Evolutionary conservation across 1,140 invertebrate species (phyloP).

Genomic region (Papilio helenus): DNA sequence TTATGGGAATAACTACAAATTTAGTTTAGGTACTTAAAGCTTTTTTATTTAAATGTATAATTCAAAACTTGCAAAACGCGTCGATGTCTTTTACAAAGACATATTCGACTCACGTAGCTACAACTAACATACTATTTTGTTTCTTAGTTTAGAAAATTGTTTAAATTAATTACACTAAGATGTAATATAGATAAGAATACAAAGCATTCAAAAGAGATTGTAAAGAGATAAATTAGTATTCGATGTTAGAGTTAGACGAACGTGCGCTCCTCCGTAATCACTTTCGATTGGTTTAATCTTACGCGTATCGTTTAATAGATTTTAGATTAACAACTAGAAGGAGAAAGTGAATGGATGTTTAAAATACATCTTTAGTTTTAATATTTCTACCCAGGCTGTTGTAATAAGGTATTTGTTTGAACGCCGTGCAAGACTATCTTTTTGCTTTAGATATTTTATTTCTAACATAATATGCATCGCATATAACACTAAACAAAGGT

Average conservation of each 20-base stretch:
- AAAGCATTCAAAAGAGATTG: neutral
- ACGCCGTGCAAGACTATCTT: no score
- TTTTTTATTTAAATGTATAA: no score
- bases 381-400: neutral
- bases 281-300: constrained; percentile 28
- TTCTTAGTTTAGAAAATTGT: constrained; percentile 10
- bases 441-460: no score
- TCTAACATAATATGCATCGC: no score
- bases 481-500: no score
- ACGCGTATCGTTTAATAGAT: constrained; percentile 12
- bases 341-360: constrained; percentile 25
- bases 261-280: neutral
- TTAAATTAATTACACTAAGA: neutral
- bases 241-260: constrained; percentile 4
- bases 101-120: no score
- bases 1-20: no score
- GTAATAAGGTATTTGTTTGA: neutral
- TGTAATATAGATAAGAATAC: neutral
- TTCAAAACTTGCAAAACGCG: no score
- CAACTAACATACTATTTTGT: neutral
- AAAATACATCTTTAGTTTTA: neutral
- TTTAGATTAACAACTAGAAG: constrained; percentile 13
- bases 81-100: constrained; percentile 5
- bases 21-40: no score
- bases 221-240: constrained; percentile 27